A percentile compares a stretch with the other conserved stretches of the same genome.
phyloP scores from a whole-genome alignment of 2,113 vertebrate species.

The Cyanistes caeruleus region DNA sequence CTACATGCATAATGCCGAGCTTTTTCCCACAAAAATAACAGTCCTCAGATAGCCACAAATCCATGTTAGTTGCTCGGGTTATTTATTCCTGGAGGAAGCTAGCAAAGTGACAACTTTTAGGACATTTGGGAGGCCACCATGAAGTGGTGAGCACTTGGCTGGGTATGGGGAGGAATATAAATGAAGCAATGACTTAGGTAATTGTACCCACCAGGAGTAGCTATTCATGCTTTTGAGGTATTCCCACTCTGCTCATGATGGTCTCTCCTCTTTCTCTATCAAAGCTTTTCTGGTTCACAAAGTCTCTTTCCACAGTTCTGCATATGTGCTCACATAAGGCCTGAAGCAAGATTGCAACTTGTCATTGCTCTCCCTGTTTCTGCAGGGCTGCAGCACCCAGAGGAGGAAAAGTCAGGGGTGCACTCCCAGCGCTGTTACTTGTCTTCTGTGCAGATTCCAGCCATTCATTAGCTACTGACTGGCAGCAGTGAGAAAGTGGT shows the following conservation, averaged over 20 bases:
- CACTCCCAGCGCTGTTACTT: neutral
- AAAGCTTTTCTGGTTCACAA: neutral
- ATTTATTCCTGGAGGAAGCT: constrained; percentile 5
- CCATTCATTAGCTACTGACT: neutral
- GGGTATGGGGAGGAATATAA: constrained; percentile 2
- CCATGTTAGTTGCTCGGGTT: neutral
- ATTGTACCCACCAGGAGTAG: neutral
- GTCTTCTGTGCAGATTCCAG: neutral
- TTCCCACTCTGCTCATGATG: neutral
- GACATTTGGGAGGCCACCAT: neutral
- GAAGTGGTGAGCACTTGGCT: neutral
- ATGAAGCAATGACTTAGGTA: neutral
- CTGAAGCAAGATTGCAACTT: neutral
- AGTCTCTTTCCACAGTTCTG: neutral
- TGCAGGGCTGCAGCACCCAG: neutral
- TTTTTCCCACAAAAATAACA: constrained; percentile 25
- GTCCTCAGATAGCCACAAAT: constrained; percentile 13
- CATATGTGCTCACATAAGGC: neutral
- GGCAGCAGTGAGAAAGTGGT: neutral
- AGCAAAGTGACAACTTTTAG: neutral
- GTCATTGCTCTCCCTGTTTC: neutral
- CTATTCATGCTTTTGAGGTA: neutral
- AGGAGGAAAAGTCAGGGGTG: neutral
- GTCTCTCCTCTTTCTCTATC: neutral
- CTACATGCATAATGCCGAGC: neutral